phyloP scores from a whole-genome alignment of 2,888 invertebrate species.

The Pyralis farinalis region DNA sequence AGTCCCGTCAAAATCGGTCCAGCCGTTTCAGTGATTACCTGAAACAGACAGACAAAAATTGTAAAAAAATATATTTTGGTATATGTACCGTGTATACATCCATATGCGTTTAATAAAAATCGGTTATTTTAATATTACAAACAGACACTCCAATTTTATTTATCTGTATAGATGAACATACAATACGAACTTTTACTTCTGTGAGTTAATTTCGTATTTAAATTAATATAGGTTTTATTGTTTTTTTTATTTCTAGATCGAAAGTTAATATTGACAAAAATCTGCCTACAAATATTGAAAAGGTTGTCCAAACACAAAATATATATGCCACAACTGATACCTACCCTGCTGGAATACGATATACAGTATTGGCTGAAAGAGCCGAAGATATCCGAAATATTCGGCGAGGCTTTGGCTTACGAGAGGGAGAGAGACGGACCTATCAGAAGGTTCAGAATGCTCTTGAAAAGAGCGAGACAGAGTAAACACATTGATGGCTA shows the following conservation, averaged over 20 bases:
- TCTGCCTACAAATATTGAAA: conserved; percentile 24
- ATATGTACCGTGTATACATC: no score
- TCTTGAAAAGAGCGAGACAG: conserved; percentile 26
- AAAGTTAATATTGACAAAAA: conserved; percentile 20
- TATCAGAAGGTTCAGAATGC: conserved; percentile 26
- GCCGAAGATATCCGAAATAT: conserved; percentile 30
- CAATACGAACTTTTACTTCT: no score
- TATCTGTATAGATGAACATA: no score
- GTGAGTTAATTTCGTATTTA: no score
- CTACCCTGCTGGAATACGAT: conserved; percentile 20
- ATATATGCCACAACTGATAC: conserved; percentile 29
- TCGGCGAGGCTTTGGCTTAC: conserved; percentile 32
- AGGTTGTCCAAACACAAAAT: conserved; percentile 30
- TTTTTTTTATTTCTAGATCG: conserved; percentile 16
- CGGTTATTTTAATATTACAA: no score
- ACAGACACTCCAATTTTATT: no score
- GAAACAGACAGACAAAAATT: no score
- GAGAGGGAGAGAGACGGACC: conserved; percentile 12
- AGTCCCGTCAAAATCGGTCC: no score
- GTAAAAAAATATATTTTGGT: no score
- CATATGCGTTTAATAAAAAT: no score
- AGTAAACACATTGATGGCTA: conserved; percentile 27
- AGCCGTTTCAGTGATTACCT: no score
- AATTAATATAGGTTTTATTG: no score
- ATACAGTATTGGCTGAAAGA: conserved; percentile 15